These are phyloP conservation scores for Ophion obscuratus DNA, from an alignment of 2,888 invertebrate genomes.

Conservation along the genomic window DNA sequence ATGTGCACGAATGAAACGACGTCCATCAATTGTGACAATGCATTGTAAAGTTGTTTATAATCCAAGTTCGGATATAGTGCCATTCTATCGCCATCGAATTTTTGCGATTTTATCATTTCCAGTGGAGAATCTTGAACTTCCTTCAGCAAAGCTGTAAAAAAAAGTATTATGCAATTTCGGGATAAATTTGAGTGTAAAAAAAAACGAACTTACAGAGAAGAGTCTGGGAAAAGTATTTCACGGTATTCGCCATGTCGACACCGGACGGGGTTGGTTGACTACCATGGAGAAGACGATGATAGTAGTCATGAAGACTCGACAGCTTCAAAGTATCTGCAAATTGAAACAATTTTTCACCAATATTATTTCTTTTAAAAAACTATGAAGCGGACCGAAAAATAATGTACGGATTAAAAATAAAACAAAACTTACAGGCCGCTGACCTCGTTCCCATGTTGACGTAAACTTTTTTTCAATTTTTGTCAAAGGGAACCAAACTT, in stretches of 20 bases:
- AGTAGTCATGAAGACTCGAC: constrained; percentile 98
- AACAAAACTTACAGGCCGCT: constrained; percentile 92
- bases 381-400: background rate
- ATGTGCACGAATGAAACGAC: constrained; percentile 96
- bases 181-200: background rate
- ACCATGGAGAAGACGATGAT: constrained; percentile 95
- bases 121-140: constrained; percentile 97
- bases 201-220: constrained; percentile 91
- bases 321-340: constrained; percentile 97
- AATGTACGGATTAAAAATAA: background rate
- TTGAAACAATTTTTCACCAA: constrained; percentile 24
- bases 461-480: constrained; percentile 13
- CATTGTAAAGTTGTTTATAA: constrained; percentile 97
- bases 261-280: constrained; percentile 97
- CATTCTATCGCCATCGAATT: constrained; percentile 94
- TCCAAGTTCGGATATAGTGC: constrained; percentile 97
- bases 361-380: constrained; percentile 13
- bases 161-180: background rate
- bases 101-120: constrained; percentile 94
- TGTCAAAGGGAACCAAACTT: background rate
- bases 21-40: constrained; percentile 95
- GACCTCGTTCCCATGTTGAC: constrained; percentile 96
- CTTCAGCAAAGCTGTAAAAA: constrained; percentile 93
- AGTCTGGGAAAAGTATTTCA: constrained; percentile 99
- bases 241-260: constrained; percentile 97